Evolutionary conservation across 2,888 invertebrate species (phyloP), one percentile per base, ranked within the genome.

Genomic region (Drosophila fulvimacula): DNA sequence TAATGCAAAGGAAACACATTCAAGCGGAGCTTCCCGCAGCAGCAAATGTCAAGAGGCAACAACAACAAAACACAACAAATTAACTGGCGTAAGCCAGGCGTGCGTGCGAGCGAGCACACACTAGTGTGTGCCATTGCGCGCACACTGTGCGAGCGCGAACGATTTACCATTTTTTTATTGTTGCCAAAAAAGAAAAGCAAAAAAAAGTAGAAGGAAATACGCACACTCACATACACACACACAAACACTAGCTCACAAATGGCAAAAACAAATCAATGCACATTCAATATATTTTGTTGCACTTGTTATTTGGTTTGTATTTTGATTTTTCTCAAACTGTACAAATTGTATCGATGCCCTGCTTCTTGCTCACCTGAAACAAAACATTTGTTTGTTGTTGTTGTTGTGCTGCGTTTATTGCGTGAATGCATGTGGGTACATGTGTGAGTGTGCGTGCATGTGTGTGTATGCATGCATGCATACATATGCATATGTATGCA

Each of bases 31-130:
- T 62, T 68, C 53, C 51, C 44, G 38, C 51, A 41, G 69, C 41
- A 41, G 41, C 51, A 79, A 84, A 74, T 89, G 83, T 73, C 72
- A 78, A 77, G 71, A 71, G 55, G 74, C 71, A 85, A 88, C 87
- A 81, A 81, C 79, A 88, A 70, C 84, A 86, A 85, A 83, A 73
- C 88, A 85, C 78, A 83, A 88, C 89, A 87, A 87, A 84, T 61
- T 63, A 44, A 49, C 36, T 27, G 13, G 66, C 77, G 42, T 77
- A 72, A 77, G 68, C 42, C 27, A 9, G 6, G 34, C 49, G 46
- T 51, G 64, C 13, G 85, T 77, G 82, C 56, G 78, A 85, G 88
- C 55, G 89, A 89, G 80, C 72, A 68, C 76, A 84, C 89, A 68
- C 51, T 73, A 84, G 56, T 73, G 58, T 72, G 48, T 17, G 30